Evolutionary conservation across 2,888 invertebrate genomes (phyloP), one percentile per base, ranked within the genome.

Genomic region (Thyatira batis): DNA sequence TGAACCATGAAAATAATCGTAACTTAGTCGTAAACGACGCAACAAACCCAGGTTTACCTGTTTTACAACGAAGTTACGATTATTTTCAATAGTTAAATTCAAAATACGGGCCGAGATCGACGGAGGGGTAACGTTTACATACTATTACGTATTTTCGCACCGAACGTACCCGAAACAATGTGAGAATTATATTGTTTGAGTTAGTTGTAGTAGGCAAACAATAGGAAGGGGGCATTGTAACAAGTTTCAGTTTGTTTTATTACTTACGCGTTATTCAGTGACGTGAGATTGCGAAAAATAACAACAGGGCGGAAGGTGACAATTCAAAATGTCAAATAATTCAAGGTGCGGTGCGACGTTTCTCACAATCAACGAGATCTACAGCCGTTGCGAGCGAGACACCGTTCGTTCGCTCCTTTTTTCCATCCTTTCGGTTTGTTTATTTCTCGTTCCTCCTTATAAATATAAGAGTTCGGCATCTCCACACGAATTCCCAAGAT

Each of bases 341-440:
- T 89, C 88, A 88, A 86, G 85, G 83, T 84, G 80, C 77, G 81
- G 77, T 70, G 66, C 77, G 78, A 75, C 80, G 81, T 90, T 85
- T 86, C 84, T 90, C 80, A 88, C 88, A 89, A 91, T 90, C 91
- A 89, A 79, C 73, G 76, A 87, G 85, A 90, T 87, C 83, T 86
- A 91, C 82, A 81, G 78, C 82, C 79, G 71, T 61, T 65, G 76
- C 74, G 78, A 75, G 71, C 73, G 77, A 76, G 70, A 74, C 74
- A 73, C 68, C 67, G 57, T 67, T 69, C 61, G 60, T 73, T 68
- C 70, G 67, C 65, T 71, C 61, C 61, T 78, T 80, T 84, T 88
- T 88, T 84, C 82, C 75, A 82, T 82, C 81, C 80, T 79, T 85
- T 85, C 81, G 74, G 84, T 85, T 89, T 87, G 85, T 89, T 89